Conservation (phyloP, 2,113 vertebrate genomes). For the Alethe diademata region DNA sequence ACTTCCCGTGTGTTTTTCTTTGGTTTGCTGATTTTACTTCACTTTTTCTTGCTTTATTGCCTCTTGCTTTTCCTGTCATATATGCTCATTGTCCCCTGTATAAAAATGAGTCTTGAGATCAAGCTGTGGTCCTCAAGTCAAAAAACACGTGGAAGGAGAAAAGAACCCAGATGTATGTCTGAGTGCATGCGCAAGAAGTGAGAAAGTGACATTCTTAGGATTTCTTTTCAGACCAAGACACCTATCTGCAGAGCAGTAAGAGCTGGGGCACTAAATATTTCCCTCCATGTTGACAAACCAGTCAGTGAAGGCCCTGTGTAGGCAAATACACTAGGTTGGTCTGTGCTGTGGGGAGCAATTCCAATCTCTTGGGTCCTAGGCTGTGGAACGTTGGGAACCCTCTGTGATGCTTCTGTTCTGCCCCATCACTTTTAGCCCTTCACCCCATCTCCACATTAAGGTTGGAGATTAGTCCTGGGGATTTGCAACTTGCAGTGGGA, state of each 20-base stretch:
- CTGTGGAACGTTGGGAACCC: not conserved
- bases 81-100: not conserved
- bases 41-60: not conserved
- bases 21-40: not conserved
- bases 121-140: not conserved
- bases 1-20: not conserved
- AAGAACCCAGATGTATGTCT: not conserved
- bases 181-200: not conserved
- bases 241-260: not conserved
- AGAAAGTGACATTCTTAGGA: not conserved
- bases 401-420: not conserved
- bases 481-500: not conserved
- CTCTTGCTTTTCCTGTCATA: not conserved
- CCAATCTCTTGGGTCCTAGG: not conserved
- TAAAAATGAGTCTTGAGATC: not conserved
- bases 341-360: not conserved
- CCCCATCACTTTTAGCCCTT: not conserved
- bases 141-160: not conserved
- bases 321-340: not conserved
- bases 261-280: not conserved
- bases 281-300: not conserved
- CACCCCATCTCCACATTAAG: not conserved
- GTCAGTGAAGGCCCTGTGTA: rapidly evolving
- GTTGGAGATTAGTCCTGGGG: not conserved
- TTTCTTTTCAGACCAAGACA: not conserved